These are phyloP conservation scores for Calliphora vicina DNA, from an alignment of 1,140 invertebrate species.

Conservation along the genomic window DNA sequence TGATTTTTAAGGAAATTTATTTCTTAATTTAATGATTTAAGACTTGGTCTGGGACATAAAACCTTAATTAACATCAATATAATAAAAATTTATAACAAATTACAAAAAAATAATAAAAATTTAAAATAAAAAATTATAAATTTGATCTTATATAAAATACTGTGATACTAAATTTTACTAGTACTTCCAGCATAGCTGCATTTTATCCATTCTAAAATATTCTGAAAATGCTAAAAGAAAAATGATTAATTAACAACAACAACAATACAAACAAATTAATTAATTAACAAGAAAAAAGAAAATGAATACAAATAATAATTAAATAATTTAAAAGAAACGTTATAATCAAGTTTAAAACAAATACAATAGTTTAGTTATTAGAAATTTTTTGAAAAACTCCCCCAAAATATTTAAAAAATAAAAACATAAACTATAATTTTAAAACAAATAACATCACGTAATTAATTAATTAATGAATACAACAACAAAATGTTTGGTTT, in stretches of 20 bases:
- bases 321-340: not conserved
- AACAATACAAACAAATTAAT: slow-evolving; percentile 13
- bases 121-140: slow-evolving; percentile 44
- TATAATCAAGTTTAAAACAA: not conserved
- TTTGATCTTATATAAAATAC: slow-evolving; percentile 64
- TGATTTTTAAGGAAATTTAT: too few species aligned
- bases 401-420: slow-evolving; percentile 15
- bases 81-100: not conserved
- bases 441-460: not conserved
- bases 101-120: slow-evolving; percentile 36
- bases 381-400: slow-evolving; percentile 1
- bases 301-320: too few species aligned
- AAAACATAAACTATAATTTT: not conserved
- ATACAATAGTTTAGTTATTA: slow-evolving; percentile 30
- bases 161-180: slow-evolving; percentile 65
- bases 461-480: not conserved
- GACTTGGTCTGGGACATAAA: too few species aligned
- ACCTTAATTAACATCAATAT: not conserved
- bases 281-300: not conserved
- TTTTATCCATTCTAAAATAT: slow-evolving; percentile 64
- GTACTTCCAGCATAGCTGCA: slow-evolving; percentile 64
- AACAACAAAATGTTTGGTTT: not conserved
- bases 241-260: slow-evolving; percentile 25
- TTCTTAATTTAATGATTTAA: too few species aligned
- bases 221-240: slow-evolving; percentile 46